Percentiles rank a stretch among this genome's conserved stretches.
Conservation (phyloP, 2,113 vertebrate species). For the Proterorhinus semilunaris region DNA sequence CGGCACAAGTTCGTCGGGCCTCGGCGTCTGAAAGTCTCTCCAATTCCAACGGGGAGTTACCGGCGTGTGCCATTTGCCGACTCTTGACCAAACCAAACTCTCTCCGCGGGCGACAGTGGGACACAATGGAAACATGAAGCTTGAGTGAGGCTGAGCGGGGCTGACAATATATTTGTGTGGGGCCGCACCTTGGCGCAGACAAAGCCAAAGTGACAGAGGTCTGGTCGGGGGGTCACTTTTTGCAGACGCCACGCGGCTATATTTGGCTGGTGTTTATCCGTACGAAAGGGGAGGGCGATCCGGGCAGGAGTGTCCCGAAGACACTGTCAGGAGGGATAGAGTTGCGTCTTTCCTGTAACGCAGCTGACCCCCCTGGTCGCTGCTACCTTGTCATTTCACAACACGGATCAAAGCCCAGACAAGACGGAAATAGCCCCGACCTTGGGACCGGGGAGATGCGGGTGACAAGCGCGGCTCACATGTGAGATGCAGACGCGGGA, state of each 20-base stretch:
- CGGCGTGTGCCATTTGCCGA: no score
- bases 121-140: no score
- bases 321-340: constrained; percentile 96
- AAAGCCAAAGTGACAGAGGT: constrained; percentile 52
- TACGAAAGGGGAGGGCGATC: constrained; percentile 53
- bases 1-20: no score
- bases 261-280: constrained; percentile 41
- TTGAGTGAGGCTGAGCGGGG: neutral
- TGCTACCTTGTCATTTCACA: constrained; percentile 95
- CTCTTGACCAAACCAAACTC: no score
- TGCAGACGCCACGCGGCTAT: constrained; percentile 23
- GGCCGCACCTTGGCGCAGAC: constrained; percentile 43
- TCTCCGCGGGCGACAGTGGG: no score
- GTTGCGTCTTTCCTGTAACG: constrained; percentile 91
- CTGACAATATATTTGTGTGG: constrained; percentile 12
- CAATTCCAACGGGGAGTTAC: no score
- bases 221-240: constrained; percentile 29
- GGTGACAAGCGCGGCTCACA: constrained; percentile 65
- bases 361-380: constrained; percentile 89
- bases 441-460: constrained; percentile 85
- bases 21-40: no score
- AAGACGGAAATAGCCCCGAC: constrained; percentile 95
- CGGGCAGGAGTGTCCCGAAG: constrained; percentile 91
- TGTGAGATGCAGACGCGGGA: neutral
- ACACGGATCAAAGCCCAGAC: constrained; percentile 89